Evolutionary conservation across 2,888 invertebrate species (phyloP).

Genomic region (Cryptus viduatorius): DNA sequence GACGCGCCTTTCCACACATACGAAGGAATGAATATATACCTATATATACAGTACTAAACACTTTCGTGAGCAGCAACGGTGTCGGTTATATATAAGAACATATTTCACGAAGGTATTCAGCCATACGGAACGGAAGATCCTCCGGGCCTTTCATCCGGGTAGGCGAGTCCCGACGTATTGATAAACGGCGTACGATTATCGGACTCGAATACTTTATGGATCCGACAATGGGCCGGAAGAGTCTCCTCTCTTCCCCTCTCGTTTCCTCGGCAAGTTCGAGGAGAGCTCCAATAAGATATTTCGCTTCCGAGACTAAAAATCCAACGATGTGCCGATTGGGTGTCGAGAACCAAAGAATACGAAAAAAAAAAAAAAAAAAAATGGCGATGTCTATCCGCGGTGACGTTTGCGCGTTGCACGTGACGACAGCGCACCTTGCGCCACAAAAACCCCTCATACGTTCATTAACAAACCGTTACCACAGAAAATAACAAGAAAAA

Average conservation of each 20-base stretch:
- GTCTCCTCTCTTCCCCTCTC: slow-evolving; percentile 26
- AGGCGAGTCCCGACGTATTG: slow-evolving; percentile 63
- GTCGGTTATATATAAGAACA: not conserved
- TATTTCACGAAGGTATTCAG: slow-evolving; percentile 58
- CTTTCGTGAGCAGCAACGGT: not conserved
- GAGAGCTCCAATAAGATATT: slow-evolving; percentile 28
- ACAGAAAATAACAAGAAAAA: slow-evolving; percentile 26
- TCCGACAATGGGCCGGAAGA: slow-evolving; percentile 69
- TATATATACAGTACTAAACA: not conserved
- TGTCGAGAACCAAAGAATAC: not conserved
- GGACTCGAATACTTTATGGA: slow-evolving; percentile 61
- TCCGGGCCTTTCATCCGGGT: slow-evolving; percentile 55
- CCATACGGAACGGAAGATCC: slow-evolving; percentile 59
- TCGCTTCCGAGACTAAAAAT: slow-evolving; percentile 19
- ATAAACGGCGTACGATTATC: slow-evolving; percentile 70
- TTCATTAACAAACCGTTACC: slow-evolving; percentile 56
- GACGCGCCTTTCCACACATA: not conserved
- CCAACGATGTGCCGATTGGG: slow-evolving; percentile 39
- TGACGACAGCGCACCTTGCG: not conserved
- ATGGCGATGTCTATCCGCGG: not conserved
- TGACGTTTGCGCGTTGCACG: slow-evolving; percentile 41
- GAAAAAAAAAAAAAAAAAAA: not conserved
- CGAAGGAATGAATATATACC: slow-evolving; percentile 15
- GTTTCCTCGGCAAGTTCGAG: not conserved
- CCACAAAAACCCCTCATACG: slow-evolving; percentile 2